These are phyloP conservation scores for Ambastaia sidthimunki DNA, from an alignment of 2,797 vertebrate species.

Conservation along the genomic window DNA sequence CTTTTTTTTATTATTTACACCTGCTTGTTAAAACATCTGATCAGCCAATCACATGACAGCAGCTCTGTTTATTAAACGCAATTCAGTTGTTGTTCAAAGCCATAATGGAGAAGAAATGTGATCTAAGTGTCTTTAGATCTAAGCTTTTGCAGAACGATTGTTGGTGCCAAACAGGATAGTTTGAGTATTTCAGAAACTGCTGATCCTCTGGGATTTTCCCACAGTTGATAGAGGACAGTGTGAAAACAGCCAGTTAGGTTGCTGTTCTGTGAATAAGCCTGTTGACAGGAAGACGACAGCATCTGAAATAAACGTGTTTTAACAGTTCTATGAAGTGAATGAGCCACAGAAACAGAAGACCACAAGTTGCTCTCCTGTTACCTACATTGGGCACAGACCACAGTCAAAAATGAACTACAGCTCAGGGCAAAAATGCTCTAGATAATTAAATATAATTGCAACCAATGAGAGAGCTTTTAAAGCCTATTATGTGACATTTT, in stretches of 20 bases:
- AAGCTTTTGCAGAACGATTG: background rate
- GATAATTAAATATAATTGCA: background rate
- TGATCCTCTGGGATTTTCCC: no score
- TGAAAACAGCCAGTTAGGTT: background rate
- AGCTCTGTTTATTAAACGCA: background rate
- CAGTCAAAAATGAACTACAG: background rate
- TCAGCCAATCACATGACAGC: background rate
- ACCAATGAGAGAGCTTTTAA: background rate
- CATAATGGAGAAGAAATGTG: background rate
- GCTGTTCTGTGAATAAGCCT: background rate
- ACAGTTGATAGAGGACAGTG: background rate
- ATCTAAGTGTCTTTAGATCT: background rate
- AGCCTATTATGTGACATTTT: background rate
- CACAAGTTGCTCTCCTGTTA: background rate
- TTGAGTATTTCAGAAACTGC: conserved; percentile 17
- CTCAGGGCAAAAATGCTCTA: background rate
- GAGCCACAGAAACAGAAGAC: background rate
- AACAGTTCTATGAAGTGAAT: background rate
- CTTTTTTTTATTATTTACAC: background rate
- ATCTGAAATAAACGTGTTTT: background rate
- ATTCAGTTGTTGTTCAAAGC: conserved; percentile 9
- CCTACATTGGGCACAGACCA: background rate
- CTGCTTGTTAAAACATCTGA: background rate
- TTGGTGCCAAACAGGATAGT: background rate
- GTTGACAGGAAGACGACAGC: background rate